Evolutionary conservation across 30 jellyfish, hydroid and myxozoan species (phyloP).

Genomic region (Thelohanellus kitauei): DNA sequence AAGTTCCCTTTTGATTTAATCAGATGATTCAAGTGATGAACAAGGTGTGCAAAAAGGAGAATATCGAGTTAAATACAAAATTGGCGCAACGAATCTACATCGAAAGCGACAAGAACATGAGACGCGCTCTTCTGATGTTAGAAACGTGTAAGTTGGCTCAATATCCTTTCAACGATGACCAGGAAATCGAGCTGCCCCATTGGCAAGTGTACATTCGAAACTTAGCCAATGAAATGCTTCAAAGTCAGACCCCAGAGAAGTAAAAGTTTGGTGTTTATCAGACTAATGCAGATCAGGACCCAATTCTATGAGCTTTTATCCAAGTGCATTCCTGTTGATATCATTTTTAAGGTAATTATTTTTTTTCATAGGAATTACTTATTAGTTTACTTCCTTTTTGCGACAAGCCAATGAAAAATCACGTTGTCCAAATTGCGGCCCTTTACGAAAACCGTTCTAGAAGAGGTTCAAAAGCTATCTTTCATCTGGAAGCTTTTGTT

Average conservation of each 20-base stretch:
- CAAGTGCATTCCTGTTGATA: constrained; percentile 69
- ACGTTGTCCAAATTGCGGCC: constrained; percentile 65
- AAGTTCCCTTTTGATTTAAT: not conserved
- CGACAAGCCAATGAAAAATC: constrained; percentile 45
- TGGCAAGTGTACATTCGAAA: constrained; percentile 49
- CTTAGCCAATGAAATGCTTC: constrained; percentile 36
- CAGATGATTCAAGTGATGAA: constrained; percentile 31
- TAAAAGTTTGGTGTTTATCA: constrained; percentile 1
- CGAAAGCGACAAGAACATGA: constrained; percentile 26
- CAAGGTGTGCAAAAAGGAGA: constrained; percentile 39
- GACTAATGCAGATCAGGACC: constrained; percentile 37
- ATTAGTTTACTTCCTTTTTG: constrained; percentile 31
- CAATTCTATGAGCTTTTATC: constrained; percentile 34
- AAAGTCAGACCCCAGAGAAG: constrained; percentile 62
- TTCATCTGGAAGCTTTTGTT: constrained; percentile 75
- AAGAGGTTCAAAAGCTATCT: constrained; percentile 71
- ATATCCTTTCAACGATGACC: constrained; percentile 59
- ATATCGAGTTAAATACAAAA: constrained; percentile 18
- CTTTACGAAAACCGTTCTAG: constrained; percentile 43
- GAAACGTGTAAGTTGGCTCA: too few species aligned
- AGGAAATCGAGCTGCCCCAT: constrained; percentile 34
- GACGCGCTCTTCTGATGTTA: constrained; percentile 68
- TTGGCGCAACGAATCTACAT: constrained; percentile 22
- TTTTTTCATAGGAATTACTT: constrained; percentile 21
- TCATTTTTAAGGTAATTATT: constrained; percentile 30